Evolutionary conservation across 2,888 invertebrate species (phyloP).

Genomic region (Corbicula japonica): DNA sequence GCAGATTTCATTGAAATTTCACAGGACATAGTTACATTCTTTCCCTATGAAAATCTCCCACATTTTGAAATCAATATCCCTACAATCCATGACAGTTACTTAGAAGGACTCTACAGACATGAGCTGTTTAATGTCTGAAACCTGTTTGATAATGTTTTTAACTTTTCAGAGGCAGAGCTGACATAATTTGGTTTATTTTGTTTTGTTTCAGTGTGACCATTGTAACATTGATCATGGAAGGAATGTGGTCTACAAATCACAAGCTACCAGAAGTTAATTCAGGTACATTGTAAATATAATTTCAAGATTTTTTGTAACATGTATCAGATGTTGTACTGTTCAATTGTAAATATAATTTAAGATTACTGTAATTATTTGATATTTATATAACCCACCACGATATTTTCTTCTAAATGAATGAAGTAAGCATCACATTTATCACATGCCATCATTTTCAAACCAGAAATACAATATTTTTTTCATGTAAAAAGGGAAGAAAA

Average conservation of each 20-base stretch:
- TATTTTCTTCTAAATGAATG: background rate
- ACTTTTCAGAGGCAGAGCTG: background rate
- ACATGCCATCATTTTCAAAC: no score
- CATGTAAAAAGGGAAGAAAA: no score
- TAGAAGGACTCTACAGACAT: background rate
- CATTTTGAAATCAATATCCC: background rate
- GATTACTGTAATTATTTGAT: background rate
- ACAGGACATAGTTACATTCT: background rate
- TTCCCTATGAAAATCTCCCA: background rate
- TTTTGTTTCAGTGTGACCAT: conserved; percentile 91
- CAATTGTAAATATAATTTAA: background rate
- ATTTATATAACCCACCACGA: background rate
- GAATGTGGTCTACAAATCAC: conserved; percentile 93
- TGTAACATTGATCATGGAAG: conserved; percentile 93
- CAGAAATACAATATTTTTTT: no score
- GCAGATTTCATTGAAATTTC: no score
- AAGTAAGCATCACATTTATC: background rate
- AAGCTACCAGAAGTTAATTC: conserved; percentile 88
- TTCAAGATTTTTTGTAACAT: background rate
- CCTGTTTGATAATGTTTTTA: background rate
- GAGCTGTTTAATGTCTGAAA: background rate
- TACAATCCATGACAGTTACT: background rate
- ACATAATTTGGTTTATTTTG: conserved; percentile 30
- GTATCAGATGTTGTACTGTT: conserved; percentile 6
- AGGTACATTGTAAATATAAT: conserved; percentile 15